Conservation (phyloP, 2,888 invertebrate genomes). For the Saturnia pavonia region DNA sequence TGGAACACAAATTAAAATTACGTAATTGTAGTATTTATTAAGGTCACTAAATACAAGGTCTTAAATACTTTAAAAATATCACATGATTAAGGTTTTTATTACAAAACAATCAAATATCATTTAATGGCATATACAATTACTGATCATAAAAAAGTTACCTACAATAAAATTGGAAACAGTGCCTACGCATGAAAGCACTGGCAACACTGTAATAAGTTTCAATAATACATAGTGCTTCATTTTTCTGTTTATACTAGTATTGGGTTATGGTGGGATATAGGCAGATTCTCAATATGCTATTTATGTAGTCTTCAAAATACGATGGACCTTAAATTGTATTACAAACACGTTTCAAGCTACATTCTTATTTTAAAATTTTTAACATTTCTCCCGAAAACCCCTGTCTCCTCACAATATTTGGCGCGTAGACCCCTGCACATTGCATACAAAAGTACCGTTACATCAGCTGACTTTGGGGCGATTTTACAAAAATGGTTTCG, state of each 20-base stretch:
- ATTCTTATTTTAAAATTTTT: not conserved
- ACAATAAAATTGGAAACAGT: too few relatives aligned
- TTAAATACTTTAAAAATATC: too few relatives aligned
- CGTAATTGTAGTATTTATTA: too few relatives aligned
- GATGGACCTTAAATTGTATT: not conserved
- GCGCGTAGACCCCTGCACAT: slow-evolving; percentile 1
- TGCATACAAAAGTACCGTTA: slow-evolving; percentile 9
- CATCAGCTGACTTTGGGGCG: slow-evolving; percentile 6
- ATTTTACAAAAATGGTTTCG: not conserved
- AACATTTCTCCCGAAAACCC: not conserved
- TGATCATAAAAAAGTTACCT: too few relatives aligned
- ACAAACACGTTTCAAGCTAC: not conserved
- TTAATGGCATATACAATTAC: too few relatives aligned
- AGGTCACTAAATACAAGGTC: too few relatives aligned
- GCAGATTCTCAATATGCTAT: not conserved
- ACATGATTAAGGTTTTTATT: too few relatives aligned
- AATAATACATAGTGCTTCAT: too few relatives aligned
- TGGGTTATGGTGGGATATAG: not conserved
- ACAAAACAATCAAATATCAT: too few relatives aligned
- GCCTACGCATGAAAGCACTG: too few relatives aligned
- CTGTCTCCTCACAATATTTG: not conserved
- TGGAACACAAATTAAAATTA: not conserved
- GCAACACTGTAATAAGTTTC: too few relatives aligned
- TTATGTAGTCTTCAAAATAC: not conserved
- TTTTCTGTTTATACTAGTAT: too few relatives aligned